phyloP scores from a whole-genome alignment of 2,113 vertebrate species.

The Sinocyclocheilus grahami region DNA sequence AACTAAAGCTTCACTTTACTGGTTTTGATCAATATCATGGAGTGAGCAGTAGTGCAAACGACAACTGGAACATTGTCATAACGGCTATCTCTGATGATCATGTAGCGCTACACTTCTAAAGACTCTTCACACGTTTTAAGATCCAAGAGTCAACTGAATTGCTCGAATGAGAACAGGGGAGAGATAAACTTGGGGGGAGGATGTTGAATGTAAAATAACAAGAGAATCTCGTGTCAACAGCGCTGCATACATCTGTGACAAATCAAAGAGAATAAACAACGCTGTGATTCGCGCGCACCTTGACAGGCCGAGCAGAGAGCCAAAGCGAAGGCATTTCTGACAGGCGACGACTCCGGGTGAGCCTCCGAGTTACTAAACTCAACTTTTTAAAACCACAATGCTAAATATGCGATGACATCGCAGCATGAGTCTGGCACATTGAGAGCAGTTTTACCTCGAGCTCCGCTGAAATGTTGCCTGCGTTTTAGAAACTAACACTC shows the following conservation, averaged over 20 bases:
- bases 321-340: conserved; percentile 48
- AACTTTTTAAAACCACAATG: conserved; percentile 50
- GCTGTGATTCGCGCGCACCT: conserved; percentile 56
- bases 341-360: conserved; percentile 57
- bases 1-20: conserved; percentile 77
- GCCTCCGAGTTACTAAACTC: conserved; percentile 55
- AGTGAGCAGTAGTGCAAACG: neutral
- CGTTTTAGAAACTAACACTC: neutral
- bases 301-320: conserved; percentile 53
- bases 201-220: conserved; percentile 49
- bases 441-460: conserved; percentile 34
- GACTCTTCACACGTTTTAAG: conserved; percentile 22
- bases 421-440: conserved; percentile 44
- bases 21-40: conserved; percentile 73
- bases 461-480: neutral
- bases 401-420: conserved; percentile 55
- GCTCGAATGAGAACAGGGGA: conserved; percentile 16
- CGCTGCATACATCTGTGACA: conserved; percentile 55
- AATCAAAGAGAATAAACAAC: conserved; percentile 65
- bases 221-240: conserved; percentile 59
- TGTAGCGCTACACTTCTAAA: neutral
- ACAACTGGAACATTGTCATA: conserved; percentile 26
- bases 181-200: conserved; percentile 18
- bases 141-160: conserved; percentile 40
- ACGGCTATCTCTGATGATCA: conserved; percentile 23